These are phyloP conservation scores for Dioctria rufipes DNA, from an alignment of 2,888 invertebrate species.

Conservation along the genomic window DNA sequence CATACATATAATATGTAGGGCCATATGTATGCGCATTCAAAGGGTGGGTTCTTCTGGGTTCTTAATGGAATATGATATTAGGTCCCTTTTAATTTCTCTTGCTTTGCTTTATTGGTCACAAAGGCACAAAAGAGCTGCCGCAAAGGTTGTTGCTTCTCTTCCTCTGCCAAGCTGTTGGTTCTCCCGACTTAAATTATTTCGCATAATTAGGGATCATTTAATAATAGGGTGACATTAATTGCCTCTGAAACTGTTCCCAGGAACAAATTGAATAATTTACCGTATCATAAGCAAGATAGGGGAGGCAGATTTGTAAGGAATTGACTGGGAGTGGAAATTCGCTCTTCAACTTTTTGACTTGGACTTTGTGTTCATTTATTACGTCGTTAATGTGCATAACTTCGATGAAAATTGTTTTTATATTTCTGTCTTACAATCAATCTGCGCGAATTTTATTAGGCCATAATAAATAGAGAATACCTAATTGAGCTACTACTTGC, in stretches of 20 bases:
- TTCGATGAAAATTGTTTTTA: too few species aligned
- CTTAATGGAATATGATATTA: conserved; percentile 41
- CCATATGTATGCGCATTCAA: conserved; percentile 28
- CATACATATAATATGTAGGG: background rate
- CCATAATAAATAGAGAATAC: background rate
- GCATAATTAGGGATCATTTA: conserved; percentile 72
- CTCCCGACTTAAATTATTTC: conserved; percentile 68
- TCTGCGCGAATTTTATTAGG: background rate
- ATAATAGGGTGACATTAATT: conserved; percentile 72
- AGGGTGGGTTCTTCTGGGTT: conserved; percentile 28
- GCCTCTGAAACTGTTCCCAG: conserved; percentile 62
- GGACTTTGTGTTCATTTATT: conserved; percentile 25
- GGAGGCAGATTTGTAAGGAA: conserved; percentile 16
- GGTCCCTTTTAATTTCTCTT: conserved; percentile 45
- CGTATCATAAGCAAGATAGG: background rate
- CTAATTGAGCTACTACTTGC: too few species aligned
- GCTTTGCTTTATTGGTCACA: conserved; percentile 54
- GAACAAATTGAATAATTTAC: conserved; percentile 45
- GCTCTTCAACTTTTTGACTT: background rate
- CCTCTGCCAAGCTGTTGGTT: conserved; percentile 22
- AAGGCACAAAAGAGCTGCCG: conserved; percentile 39
- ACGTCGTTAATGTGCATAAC: conserved; percentile 14
- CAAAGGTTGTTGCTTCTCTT: conserved; percentile 49
- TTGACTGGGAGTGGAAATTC: conserved; percentile 10
- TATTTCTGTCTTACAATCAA: too few species aligned